Conservation (phyloP, 2,113 vertebrate species). For the Galemys pyrenaicus region DNA sequence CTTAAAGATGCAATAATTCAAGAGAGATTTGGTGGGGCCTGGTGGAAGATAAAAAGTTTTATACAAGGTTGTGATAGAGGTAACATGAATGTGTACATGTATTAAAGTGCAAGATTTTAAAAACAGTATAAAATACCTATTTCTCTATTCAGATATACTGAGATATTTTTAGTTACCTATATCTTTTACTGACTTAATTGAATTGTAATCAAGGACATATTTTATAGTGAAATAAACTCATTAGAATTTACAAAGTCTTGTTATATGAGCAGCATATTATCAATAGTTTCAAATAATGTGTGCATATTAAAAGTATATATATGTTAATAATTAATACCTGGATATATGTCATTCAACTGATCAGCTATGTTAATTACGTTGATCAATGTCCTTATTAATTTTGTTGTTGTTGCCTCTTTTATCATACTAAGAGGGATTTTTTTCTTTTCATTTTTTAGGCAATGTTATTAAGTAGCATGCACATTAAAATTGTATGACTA, state of each 20-base stretch:
- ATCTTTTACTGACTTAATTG: background rate
- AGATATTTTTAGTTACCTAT: background rate
- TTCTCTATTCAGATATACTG: background rate
- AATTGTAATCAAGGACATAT: background rate
- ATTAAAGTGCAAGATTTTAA: background rate
- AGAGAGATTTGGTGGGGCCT: background rate
- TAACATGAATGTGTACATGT: background rate
- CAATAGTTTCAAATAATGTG: slow-evolving; percentile 5
- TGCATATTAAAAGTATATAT: background rate
- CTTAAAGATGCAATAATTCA: background rate
- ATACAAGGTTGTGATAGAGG: background rate
- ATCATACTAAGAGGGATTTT: background rate
- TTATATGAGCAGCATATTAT: background rate
- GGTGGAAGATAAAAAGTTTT: background rate
- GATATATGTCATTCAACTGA: background rate
- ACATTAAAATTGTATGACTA: background rate
- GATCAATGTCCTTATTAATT: background rate
- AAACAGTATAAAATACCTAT: background rate
- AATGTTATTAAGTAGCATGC: background rate
- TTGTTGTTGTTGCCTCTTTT: background rate
- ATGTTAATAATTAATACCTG: background rate
- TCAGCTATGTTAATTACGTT: background rate
- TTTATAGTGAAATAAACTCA: slow-evolving; percentile 4
- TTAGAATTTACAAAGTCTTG: background rate
- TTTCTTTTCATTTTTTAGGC: background rate